Percentiles rank a stretch among this genome's conserved stretches.
Conservation (phyloP, 2,888 invertebrate species). For the Zelleria hepariella region DNA sequence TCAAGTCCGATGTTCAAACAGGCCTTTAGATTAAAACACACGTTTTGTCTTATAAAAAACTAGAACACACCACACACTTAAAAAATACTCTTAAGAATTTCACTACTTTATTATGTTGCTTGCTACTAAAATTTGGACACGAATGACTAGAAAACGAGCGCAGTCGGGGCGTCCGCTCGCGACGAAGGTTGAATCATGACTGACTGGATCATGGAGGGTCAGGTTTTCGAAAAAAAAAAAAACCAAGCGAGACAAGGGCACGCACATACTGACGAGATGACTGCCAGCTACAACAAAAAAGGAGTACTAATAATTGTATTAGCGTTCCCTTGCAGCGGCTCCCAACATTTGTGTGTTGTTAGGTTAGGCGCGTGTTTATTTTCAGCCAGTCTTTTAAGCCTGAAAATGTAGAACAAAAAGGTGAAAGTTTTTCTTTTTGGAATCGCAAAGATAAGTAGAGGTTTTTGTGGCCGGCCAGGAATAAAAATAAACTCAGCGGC, state of each 20-base stretch:
- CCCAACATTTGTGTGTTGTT: conserved; percentile 31
- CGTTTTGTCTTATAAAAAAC: conserved; percentile 28
- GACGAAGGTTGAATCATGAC: conserved; percentile 63
- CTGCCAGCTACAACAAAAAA: conserved; percentile 68
- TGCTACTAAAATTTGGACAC: conserved; percentile 45
- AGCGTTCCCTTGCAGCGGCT: conserved; percentile 38
- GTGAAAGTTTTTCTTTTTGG: neutral
- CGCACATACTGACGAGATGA: conserved; percentile 68
- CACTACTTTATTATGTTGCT: conserved; percentile 16
- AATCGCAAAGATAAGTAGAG: too few species aligned
- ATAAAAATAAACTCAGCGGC: neutral
- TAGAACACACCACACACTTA: conserved; percentile 23
- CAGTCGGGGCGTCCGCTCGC: conserved; percentile 54
- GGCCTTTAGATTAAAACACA: conserved; percentile 23
- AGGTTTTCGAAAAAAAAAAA: conserved; percentile 57
- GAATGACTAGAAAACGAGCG: conserved; percentile 63
- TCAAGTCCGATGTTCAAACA: conserved; percentile 28
- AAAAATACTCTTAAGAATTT: conserved; percentile 15
- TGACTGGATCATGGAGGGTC: conserved; percentile 62
- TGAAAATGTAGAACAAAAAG: neutral
- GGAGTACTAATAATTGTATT: conserved; percentile 60
- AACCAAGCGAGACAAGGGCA: conserved; percentile 50
- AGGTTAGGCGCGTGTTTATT: neutral
- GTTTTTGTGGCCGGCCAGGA: neutral
- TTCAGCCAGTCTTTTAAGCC: neutral